Percentiles rank a stretch among this genome's conserved stretches.
Evolutionary conservation across 1,140 invertebrate genomes (phyloP).

Genomic region (Solenopsis fugax): DNA sequence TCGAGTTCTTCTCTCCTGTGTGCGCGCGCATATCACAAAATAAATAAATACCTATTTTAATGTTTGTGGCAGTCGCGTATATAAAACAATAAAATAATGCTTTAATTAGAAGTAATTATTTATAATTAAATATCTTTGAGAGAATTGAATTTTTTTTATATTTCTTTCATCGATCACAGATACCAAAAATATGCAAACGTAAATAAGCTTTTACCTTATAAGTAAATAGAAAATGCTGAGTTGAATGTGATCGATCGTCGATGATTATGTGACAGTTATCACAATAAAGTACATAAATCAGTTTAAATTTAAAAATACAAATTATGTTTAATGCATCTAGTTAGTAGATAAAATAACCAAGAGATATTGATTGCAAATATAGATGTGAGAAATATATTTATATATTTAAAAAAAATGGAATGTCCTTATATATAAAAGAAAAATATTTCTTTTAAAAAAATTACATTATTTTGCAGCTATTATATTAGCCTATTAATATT

Average conservation of each 20-base stretch:
- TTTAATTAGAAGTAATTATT: neutral
- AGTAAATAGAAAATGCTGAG: neutral
- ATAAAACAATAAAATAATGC: neutral
- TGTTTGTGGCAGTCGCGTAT: neutral
- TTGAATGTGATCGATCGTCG: constrained; percentile 14
- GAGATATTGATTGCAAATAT: neutral
- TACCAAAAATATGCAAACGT: neutral
- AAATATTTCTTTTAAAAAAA: neutral
- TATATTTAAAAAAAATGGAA: neutral
- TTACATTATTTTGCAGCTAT: neutral
- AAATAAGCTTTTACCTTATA: neutral
- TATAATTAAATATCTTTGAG: neutral
- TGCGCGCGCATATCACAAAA: neutral
- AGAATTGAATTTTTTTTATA: neutral
- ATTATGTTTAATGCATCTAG: neutral
- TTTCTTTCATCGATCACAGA: neutral
- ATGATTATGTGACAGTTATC: neutral
- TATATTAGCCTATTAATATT: neutral
- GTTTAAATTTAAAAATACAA: neutral
- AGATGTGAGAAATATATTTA: neutral
- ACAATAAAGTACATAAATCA: neutral
- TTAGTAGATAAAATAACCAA: neutral
- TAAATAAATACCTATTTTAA: neutral
- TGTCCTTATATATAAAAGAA: neutral
- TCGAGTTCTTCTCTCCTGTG: neutral